Conservation (phyloP, 2,797 vertebrate species). For the Microctenopoma stevenorrisi region DNA sequence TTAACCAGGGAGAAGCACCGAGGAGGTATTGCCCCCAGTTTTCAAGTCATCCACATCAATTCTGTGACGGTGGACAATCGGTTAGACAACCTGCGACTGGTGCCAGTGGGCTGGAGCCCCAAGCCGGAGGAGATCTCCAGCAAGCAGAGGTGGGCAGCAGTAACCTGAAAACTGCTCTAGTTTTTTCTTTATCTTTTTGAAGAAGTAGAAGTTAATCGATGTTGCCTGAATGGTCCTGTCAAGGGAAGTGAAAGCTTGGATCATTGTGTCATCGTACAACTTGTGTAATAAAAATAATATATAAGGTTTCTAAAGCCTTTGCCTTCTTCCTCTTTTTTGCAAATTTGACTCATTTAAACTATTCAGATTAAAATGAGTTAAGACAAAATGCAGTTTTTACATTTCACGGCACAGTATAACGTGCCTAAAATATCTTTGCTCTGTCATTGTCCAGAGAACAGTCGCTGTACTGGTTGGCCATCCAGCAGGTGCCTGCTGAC, state of each 20-base stretch:
- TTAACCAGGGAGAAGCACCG: constrained; percentile 93
- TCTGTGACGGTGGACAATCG: constrained; percentile 97
- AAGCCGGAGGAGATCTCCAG: constrained; percentile 95
- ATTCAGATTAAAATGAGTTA: too few species aligned
- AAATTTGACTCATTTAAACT: too few species aligned
- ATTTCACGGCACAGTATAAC: background rate
- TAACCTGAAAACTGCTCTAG: too few species aligned
- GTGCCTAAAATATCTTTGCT: background rate
- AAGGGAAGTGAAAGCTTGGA: background rate
- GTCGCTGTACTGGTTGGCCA: constrained; percentile 98
- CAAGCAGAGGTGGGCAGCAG: constrained; percentile 90
- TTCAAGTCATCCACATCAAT: constrained; percentile 97
- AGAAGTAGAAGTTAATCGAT: background rate
- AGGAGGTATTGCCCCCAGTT: constrained; percentile 95
- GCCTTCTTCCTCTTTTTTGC: too few species aligned
- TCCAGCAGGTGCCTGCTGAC: constrained; percentile 97
- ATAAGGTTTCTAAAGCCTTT: too few species aligned
- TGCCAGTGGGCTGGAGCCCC: constrained; percentile 93
- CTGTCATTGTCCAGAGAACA: constrained; percentile 87
- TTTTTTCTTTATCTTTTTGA: background rate
- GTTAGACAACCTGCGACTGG: constrained; percentile 95
- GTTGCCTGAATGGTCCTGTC: too few species aligned
- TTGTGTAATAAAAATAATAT: background rate
- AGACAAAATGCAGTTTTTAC: too few species aligned
- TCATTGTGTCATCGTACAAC: background rate